Evolutionary conservation across 2,797 vertebrate genomes (phyloP), one percentile per base, ranked within the genome.

Genomic region (Amblyopsis hoosieri): DNA sequence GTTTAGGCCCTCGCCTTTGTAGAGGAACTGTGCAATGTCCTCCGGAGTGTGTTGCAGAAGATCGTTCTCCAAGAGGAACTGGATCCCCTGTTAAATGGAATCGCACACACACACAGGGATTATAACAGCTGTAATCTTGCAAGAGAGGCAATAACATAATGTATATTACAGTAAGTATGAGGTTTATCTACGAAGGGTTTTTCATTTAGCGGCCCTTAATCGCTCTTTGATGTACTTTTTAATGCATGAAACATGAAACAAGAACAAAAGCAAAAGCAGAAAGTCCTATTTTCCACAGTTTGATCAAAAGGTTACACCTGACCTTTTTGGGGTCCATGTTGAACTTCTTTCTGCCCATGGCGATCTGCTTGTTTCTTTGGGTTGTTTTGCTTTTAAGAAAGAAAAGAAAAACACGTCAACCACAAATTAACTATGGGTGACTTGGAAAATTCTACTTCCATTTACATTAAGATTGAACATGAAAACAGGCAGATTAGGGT

Each of bases 301-400:
- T 42, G 7, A 23, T 23, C 23, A 2, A 23, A 33, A 29, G 12
- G 10, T 31, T 13, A 14, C 2, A n/a, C 0, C 83, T 74, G 78
- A 94, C 95, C 93, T 97, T 97, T 87, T 97, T 96, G 46, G 95
- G 95, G 68, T 96, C 95, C 95, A 96, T 96, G 89, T 96, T 97
- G 86, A 97, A 97, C 80, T 97, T 97, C 86, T 97, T 97, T 66
- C 95, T 88, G 57, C 95, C 95, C 95, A 97, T 97, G 42, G 95
- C 95, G 48, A 97, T 94, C 84, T 97, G 96, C 74, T 95, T 94
- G 85, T 95, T 97, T 85, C 95, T 92, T 75, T 97, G 95, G 3
- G 95, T 93, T 59, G 94, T 95, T 93, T 97, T 97, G 85, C 96
- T 97, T 82, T 57, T 29, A 15, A 71, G 65, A 72, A 66, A n/a